Base-by-base conservation (phyloP, 2,797 vertebrate genomes). In the Bryconaethiops microstoma region DNA sequence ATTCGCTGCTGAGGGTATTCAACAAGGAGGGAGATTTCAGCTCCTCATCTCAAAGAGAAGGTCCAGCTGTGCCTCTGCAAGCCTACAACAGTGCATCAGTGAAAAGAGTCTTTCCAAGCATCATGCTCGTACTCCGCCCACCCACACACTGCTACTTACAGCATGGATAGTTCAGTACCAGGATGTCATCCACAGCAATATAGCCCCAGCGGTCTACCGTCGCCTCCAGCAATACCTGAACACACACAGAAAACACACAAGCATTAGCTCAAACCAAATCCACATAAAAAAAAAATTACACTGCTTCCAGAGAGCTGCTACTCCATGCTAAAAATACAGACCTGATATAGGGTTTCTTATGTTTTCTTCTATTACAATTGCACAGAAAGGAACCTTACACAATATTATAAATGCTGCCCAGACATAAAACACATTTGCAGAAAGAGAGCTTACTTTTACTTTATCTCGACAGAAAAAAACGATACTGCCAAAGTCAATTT, bases 81-180 rank as follows among this genome's bases (percentile, higher is more conserved):
- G 6, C 23, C 48, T 64, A 59, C 72, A 81, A 50, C 1, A 50
- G 16, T 9, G 74, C 39, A 60, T 74, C 52, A 59, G 45, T 62
- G 39, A 72, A 81, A 63, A 35, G 73, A 19, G 76, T 70, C 54
- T n/a, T 40, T 48, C n/a, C 17, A 9, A 69, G 21, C 21, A 55
- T 50, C 45, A 25, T 40, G 57, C 21, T 63, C 23, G 2, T 67
- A 29, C 25, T 80, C 45, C 62, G 63, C 29, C 23, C 19, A 67
- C 39, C 17, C 63, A 39, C 1, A 1, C 62, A 64, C 84, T 88
- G 85, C 75, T 84, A 97, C 97, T 98, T 95, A 99, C 98, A 96
- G 87, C 98, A 99, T 0, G 98, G 97, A 81, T 99, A 98, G 91
- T 97, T 99, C 87, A 98, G 92, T 79, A 99, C 93, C 91, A 98